A percentile compares a stretch with the other conserved stretches of the same genome.
Evolutionary conservation across 1,140 invertebrate genomes (phyloP).

Genomic region (Zaprionus gabonicus): DNA sequence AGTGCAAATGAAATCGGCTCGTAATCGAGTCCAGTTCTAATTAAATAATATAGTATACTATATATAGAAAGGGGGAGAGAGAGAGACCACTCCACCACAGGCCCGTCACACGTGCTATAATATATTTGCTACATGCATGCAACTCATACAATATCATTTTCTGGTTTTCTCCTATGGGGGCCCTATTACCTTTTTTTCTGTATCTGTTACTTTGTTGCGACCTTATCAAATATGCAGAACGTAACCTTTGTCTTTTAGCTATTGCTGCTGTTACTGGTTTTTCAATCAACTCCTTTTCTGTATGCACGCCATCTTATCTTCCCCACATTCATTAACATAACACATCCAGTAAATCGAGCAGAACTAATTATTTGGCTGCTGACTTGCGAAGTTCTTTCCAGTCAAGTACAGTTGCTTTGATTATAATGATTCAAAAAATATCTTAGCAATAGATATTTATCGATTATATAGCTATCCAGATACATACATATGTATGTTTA

Average conservation of each 20-base stretch:
- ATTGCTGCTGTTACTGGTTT: neutral
- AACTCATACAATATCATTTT: neutral
- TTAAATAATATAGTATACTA: neutral
- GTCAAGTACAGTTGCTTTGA: neutral
- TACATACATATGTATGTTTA: too few species aligned
- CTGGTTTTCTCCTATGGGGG: neutral
- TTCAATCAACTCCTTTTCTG: conserved; percentile 17
- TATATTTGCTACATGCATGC: neutral
- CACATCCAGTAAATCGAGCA: conserved; percentile 6
- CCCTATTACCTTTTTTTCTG: neutral
- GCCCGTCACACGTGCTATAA: neutral
- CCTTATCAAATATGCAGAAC: conserved; percentile 14
- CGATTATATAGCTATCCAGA: too few species aligned
- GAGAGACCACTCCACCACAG: neutral
- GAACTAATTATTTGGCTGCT: neutral
- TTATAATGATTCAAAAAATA: neutral
- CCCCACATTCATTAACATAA: neutral
- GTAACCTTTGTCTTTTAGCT: conserved; percentile 25
- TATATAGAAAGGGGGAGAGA: neutral
- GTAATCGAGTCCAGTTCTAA: conserved; percentile 6
- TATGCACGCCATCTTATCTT: conserved; percentile 14
- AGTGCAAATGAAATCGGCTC: conserved; percentile 5
- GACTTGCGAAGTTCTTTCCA: neutral
- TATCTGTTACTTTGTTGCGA: neutral
- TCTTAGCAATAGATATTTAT: neutral